Evolutionary conservation across 2,888 invertebrate genomes (phyloP), one percentile per base, ranked within the genome.

Genomic region (Thymelicus lineola): DNA sequence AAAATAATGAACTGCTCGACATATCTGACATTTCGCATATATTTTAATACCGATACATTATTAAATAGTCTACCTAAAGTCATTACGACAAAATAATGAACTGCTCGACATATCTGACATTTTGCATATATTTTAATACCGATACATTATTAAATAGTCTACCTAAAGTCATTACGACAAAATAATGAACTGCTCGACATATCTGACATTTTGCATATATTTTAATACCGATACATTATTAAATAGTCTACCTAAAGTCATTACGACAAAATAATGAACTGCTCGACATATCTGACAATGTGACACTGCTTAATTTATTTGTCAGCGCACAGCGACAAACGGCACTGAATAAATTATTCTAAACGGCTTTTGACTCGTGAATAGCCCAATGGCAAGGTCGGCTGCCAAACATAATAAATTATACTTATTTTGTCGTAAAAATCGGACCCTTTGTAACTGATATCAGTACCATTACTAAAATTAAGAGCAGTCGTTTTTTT

Each of bases 311-410:
- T 35, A 35, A 45, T 61, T 46, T 45, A 60, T 60, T 45, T 28
- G 45, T 61, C 45, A 42, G 42, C 46, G 61, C 45, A 14, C 10
- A 45, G 61, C 61, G 61, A 61, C 46, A 45, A 61, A 61, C 28
- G 45, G 28, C 61, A 61, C 61, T 61, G 61, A 61, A 61, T 61
- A 61, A 61, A 61, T 61, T 61, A 61, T 61, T 61, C 61, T 61
- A 61, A 61, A 46, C 61, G 45, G 46, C 46, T 46, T 45, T 20
- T 46, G 61, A 45, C 28, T 61, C 45, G 61, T 46, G 10, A 61
- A 61, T 46, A 7, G 15, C 48, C 48, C 15, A 1, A 17, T 17
- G 17, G 12, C 55, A 20, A 20, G 55, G 55, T 12, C 55, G 4
- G 14, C 55, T 55, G 55, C 55, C 55, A 55, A 55, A 55, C 6